Evolutionary conservation across 1,140 invertebrate genomes (phyloP), one percentile per base, ranked within the genome.

Genomic region (Calephelis nemesis): DNA sequence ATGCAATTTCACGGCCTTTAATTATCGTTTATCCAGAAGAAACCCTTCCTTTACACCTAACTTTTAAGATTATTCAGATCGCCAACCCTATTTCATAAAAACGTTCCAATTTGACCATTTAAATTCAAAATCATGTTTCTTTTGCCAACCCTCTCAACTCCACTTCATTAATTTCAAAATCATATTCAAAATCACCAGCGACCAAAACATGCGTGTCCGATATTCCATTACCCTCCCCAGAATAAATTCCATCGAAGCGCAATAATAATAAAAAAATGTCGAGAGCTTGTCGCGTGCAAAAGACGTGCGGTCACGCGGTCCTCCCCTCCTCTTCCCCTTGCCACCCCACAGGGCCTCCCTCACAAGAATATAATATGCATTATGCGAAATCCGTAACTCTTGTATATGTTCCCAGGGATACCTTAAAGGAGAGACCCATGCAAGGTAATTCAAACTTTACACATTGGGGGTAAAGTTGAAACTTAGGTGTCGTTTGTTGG

Each of bases 231-330:
- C 76, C 76, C 82, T 81, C 84, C 84, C 84, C 69, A 68, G 77
- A 78, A 83, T 84, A 87, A 87, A 88, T 88, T 88, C 87, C 88
- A 88, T 88, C 84, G 85, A 84, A 88, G 88, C 86, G 84, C 85
- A 91, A 91, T 91, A 91, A 91, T 89, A 91, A 91, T 91, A 91
- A 91, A 91, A 90, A 91, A 91, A 91, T 89, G 86, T 91, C 81
- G 82, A 87, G 85, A 88, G 82, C 77, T 84, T 87, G 88, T 89
- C 88, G 88, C 87, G 88, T 89, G 88, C 84, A 87, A 85, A 85
- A 88, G 88, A 91, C 88, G 88, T 91, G 88, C 84, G 88, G 88
- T 88, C 84, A 85, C 84, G 83, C 82, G 73, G 69, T 66, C 74
- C 76, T 68, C 74, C 71, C 68, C 69, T 62, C 64, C 68, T 47